Conservation (phyloP, 2,797 vertebrate genomes). For the Enteromius fasciolatus region DNA sequence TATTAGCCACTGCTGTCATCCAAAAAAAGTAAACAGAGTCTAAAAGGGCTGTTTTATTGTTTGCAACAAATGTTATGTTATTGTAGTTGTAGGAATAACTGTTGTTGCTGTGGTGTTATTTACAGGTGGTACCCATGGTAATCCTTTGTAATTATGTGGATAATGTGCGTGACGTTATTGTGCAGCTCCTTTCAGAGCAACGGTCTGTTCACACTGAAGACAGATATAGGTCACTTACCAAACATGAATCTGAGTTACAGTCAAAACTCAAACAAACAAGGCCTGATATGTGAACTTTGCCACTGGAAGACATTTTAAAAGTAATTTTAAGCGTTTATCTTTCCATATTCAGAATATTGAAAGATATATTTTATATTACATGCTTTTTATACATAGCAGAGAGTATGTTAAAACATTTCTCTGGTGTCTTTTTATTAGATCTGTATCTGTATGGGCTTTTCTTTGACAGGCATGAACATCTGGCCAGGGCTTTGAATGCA, state of each 20-base stretch:
- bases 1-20: background rate
- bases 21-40: background rate
- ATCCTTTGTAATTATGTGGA: background rate
- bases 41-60: background rate
- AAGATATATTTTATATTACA: too few relatives aligned
- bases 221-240: constrained; percentile 41
- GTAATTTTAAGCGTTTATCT: constrained; percentile 61
- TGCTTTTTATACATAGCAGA: background rate
- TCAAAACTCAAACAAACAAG: constrained; percentile 16
- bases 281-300: constrained; percentile 54
- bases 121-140: background rate
- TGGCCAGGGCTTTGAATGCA: constrained; percentile 18
- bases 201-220: constrained; percentile 2
- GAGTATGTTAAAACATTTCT: background rate
- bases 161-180: constrained; percentile 16
- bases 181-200: constrained; percentile 11
- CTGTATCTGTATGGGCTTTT: constrained; percentile 7
- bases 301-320: constrained; percentile 45
- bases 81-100: background rate
- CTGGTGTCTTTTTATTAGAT: constrained; percentile 27
- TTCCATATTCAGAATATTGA: constrained; percentile 75
- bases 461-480: constrained; percentile 45
- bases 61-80: background rate
- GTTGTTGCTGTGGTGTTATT: background rate
- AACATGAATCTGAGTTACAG: constrained; percentile 23